phyloP scores from a whole-genome alignment of 2,113 vertebrate species.

The Dolichotis patagonum region DNA sequence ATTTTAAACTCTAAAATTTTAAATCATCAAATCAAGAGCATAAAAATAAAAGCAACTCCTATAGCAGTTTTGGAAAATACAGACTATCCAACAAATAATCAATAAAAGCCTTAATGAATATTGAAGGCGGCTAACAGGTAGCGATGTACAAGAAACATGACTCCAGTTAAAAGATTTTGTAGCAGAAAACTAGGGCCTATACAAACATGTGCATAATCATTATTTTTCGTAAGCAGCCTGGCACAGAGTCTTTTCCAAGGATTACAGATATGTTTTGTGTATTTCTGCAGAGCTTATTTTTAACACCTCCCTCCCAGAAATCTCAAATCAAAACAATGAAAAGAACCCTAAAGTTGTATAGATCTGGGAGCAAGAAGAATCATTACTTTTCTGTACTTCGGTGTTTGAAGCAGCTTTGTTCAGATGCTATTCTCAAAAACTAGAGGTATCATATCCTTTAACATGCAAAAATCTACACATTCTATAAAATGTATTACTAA shows the following conservation, averaged over 20 bases:
- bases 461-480: neutral
- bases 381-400: neutral
- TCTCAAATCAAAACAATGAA: neutral
- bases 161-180: neutral
- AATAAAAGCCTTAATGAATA: neutral
- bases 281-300: neutral
- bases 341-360: neutral
- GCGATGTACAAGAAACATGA: neutral
- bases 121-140: neutral
- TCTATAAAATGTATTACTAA: neutral
- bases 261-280: neutral
- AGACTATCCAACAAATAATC: neutral
- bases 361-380: neutral
- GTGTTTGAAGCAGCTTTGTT: neutral
- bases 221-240: conserved; percentile 9
- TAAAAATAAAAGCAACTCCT: conserved; percentile 20
- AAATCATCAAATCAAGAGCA: neutral
- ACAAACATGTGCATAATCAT: neutral
- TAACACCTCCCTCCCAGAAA: neutral
- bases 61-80: conserved; percentile 14
- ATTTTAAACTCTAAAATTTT: conserved; percentile 46
- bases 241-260: neutral
- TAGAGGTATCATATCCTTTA: neutral
- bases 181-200: conserved; percentile 8
- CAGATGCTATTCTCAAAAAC: neutral